Evolutionary conservation across 2,797 vertebrate genomes (phyloP).

Genomic region (Phataginus tricuspis): DNA sequence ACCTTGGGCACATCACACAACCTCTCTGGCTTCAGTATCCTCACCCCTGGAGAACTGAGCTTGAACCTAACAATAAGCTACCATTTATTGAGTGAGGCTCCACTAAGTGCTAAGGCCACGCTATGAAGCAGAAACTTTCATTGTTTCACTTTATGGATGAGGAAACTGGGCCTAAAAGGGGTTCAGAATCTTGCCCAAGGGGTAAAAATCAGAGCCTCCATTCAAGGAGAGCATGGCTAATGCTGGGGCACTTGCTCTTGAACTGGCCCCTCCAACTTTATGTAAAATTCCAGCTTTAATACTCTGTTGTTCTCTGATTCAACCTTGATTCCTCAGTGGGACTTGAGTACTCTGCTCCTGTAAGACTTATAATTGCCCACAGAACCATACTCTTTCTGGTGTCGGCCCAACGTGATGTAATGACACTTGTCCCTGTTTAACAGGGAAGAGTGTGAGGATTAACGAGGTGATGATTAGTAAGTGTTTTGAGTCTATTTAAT

Average conservation of each 20-base stretch:
- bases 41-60: neutral
- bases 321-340: constrained; percentile 52
- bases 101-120: neutral
- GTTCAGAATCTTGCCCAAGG: neutral
- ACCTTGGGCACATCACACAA: neutral
- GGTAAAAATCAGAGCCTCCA: neutral
- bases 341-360: constrained; percentile 36
- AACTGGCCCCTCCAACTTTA: constrained; percentile 16
- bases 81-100: neutral
- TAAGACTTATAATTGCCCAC: constrained; percentile 58
- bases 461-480: constrained; percentile 44
- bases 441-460: constrained; percentile 49
- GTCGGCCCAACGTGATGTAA: constrained; percentile 55
- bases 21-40: constrained; percentile 20
- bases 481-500: constrained; percentile 63
- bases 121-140: neutral
- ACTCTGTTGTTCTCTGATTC: constrained; percentile 44
- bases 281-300: constrained; percentile 32
- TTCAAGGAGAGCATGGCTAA: neutral
- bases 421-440: constrained; percentile 50
- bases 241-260: neutral
- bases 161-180: neutral
- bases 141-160: constrained; percentile 34
- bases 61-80: neutral
- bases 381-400: constrained; percentile 28